Conservation (phyloP, 2,888 invertebrate species). For the Dexiosoma caninum region DNA sequence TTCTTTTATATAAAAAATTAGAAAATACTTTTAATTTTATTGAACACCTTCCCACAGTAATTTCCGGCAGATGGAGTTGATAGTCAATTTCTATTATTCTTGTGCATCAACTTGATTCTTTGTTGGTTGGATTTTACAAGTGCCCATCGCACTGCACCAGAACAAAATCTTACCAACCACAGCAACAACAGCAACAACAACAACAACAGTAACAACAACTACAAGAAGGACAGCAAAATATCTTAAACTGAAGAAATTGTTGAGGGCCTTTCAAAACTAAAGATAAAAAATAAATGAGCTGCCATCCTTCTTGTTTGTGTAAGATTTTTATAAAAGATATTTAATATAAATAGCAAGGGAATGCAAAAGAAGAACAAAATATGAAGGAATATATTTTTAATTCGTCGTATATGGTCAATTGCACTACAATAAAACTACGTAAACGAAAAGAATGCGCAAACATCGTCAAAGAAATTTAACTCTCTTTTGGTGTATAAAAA, state of each 20-base stretch:
- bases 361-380: background rate
- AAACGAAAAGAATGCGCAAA: too few species aligned
- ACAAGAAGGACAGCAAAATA: background rate
- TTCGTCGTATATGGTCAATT: too few species aligned
- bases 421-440: too few species aligned
- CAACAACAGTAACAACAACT: background rate
- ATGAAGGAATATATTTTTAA: too few species aligned
- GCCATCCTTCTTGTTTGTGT: constrained; percentile 27
- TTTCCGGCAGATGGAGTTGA: background rate
- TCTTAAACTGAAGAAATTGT: background rate
- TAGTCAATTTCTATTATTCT: background rate
- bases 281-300: constrained; percentile 25
- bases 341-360: background rate
- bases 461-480: too few species aligned
- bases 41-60: background rate
- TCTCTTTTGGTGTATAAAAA: too few species aligned
- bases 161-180: too few species aligned
- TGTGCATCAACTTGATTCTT: background rate
- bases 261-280: background rate
- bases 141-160: background rate
- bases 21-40: too few species aligned
- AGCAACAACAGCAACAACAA: too few species aligned
- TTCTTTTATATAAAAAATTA: too few species aligned
- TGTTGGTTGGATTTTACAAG: background rate
- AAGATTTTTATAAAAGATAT: constrained; percentile 33